phyloP scores from a whole-genome alignment of 2,888 invertebrate species.

The Melanchra persicariae region DNA sequence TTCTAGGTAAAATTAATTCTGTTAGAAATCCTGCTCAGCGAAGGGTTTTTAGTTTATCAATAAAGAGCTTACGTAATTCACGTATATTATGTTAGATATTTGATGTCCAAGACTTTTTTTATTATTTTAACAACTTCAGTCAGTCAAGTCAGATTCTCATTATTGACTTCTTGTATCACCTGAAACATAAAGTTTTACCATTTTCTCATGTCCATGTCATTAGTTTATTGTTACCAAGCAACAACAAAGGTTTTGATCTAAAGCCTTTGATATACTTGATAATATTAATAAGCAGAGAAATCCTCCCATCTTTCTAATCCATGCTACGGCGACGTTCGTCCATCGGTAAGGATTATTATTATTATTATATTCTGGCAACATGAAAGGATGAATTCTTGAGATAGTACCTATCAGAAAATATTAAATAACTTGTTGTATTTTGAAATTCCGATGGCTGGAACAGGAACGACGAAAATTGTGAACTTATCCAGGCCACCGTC shows the following conservation, averaged over 20 bases:
- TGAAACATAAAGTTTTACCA: neutral
- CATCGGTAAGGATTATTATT: constrained; percentile 1
- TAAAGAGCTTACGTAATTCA: neutral
- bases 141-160: no score
- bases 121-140: no score
- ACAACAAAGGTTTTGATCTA: constrained; percentile 31
- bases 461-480: neutral
- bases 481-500: neutral
- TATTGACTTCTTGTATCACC: neutral
- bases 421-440: neutral
- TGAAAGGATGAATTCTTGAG: constrained; percentile 3
- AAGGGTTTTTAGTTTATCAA: neutral
- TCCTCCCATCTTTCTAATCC: neutral
- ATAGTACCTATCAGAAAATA: neutral
- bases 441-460: no score
- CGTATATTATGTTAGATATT: neutral
- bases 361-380: neutral
- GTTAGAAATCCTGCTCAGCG: neutral
- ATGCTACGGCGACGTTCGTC: neutral
- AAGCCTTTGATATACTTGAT: constrained; percentile 37
- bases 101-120: no score
- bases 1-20: neutral
- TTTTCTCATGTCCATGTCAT: neutral
- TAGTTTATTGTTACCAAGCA: constrained; percentile 33
- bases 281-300: constrained; percentile 20